Percentiles rank a stretch among this genome's conserved stretches.
These are phyloP conservation scores for Hydrotaea diabolus DNA, from an alignment of 2,888 invertebrate species.

Conservation along the genomic window DNA sequence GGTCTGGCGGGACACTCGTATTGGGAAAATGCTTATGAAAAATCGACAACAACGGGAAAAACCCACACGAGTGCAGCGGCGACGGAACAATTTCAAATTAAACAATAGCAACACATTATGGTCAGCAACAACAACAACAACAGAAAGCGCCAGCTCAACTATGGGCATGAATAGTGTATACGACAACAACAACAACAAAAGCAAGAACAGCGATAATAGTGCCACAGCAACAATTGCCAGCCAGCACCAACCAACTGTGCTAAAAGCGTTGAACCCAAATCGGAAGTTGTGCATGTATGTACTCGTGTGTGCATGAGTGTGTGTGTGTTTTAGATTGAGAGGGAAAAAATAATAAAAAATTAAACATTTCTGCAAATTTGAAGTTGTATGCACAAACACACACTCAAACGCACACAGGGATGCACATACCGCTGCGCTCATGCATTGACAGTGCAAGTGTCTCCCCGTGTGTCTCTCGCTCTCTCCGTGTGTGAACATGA, in stretches of 20 bases:
- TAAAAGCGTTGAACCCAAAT: slow-evolving; percentile 26
- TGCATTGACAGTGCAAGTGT: neutral
- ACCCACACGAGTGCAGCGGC: slow-evolving; percentile 10
- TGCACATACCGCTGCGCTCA: too few species aligned
- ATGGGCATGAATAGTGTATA: slow-evolving; percentile 43
- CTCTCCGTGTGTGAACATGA: slow-evolving; percentile 5
- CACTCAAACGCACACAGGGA: neutral
- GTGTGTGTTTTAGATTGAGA: slow-evolving; percentile 21
- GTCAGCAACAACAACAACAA: slow-evolving; percentile 51
- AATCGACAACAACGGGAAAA: slow-evolving; percentile 51
- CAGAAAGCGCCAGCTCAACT: slow-evolving; percentile 51
- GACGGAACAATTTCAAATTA: slow-evolving; percentile 56
- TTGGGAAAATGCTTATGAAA: slow-evolving; percentile 59
- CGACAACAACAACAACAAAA: slow-evolving; percentile 6
- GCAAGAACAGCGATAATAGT: neutral
- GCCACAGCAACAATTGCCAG: slow-evolving; percentile 4
- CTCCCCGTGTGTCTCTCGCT: neutral
- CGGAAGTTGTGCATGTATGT: slow-evolving; percentile 21
- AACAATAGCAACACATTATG: slow-evolving; percentile 64
- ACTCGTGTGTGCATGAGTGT: neutral
- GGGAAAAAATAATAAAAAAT: neutral
- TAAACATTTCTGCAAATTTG: slow-evolving; percentile 30
- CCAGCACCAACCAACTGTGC: slow-evolving; percentile 25
- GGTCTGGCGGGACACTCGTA: slow-evolving; percentile 51
- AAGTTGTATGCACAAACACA: slow-evolving; percentile 4